phyloP scores from a whole-genome alignment of 1,140 invertebrate species.

The Nasonia giraulti region DNA sequence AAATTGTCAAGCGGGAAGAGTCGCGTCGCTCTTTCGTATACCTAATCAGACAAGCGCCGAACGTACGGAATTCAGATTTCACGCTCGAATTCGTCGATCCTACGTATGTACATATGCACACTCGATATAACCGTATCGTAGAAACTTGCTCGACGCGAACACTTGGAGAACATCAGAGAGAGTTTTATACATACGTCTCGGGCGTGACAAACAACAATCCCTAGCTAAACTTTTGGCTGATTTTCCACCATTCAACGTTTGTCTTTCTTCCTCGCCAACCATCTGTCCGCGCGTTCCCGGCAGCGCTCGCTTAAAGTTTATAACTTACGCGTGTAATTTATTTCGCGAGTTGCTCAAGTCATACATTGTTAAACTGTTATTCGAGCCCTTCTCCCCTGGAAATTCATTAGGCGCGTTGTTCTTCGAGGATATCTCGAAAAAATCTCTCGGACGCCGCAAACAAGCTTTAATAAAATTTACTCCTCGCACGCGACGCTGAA shows the following conservation, averaged over 20 bases:
- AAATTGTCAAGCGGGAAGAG: background rate
- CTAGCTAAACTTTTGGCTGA: conserved; percentile 23
- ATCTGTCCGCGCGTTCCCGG: conserved; percentile 2
- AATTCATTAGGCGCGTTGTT: background rate
- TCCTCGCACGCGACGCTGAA: background rate
- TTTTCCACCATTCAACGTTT: conserved; percentile 18
- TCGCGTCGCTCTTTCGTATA: too few relatives aligned
- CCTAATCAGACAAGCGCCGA: background rate
- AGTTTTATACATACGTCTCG: background rate
- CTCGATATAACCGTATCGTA: conserved; percentile 38
- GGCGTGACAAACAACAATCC: conserved; percentile 39
- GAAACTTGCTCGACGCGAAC: conserved; percentile 30
- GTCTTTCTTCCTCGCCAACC: background rate
- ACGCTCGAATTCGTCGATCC: conserved; percentile 23
- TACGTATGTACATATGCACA: conserved; percentile 14
- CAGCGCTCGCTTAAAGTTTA: conserved; percentile 15
- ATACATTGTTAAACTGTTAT: conserved; percentile 24
- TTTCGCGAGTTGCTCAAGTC: background rate
- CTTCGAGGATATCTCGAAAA: background rate
- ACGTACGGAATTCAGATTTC: conserved; percentile 15
- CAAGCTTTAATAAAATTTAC: conserved; percentile 16
- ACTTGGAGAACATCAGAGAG: background rate
- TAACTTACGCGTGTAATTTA: conserved; percentile 36
- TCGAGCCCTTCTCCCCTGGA: background rate
- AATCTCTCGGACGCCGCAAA: background rate